Evolutionary conservation across 2,888 invertebrate species (phyloP).

Genomic region (Aporophyla lueneburgensis): DNA sequence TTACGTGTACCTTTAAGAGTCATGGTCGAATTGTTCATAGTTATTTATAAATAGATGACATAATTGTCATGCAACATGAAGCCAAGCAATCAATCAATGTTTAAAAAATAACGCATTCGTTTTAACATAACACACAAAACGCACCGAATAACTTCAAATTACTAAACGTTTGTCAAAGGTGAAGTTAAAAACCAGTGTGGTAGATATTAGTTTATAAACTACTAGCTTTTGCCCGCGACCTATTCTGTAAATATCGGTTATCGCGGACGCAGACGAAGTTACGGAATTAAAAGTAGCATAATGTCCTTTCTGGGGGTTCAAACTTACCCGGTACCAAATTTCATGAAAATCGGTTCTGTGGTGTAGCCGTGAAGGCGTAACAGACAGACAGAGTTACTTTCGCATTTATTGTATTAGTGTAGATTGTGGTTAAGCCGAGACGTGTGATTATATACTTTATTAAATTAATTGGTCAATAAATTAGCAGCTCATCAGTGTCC

Average conservation of each 20-base stretch:
- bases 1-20: slow-evolving; percentile 74
- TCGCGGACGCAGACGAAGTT: no score
- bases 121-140: slow-evolving; percentile 26
- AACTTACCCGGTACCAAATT: no score
- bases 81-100: slow-evolving; percentile 49
- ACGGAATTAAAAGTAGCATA: no score
- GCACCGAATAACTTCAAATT: slow-evolving; percentile 23
- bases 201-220: slow-evolving; percentile 41
- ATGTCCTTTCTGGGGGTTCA: no score
- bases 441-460: slow-evolving; percentile 44
- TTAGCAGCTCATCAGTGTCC: slow-evolving; percentile 50
- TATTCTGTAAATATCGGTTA: no score
- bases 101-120: slow-evolving; percentile 48
- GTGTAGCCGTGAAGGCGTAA: no score
- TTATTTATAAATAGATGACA: slow-evolving; percentile 81
- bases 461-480: slow-evolving; percentile 53
- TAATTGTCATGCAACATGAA: slow-evolving; percentile 67
- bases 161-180: slow-evolving; percentile 41
- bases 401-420: no score
- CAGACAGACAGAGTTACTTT: no score
- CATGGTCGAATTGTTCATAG: slow-evolving; percentile 71
- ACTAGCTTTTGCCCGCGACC: not conserved
- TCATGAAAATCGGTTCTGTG: no score
- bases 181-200: slow-evolving; percentile 19
- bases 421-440: slow-evolving; percentile 13